phyloP scores from a whole-genome alignment of 2,888 invertebrate genomes.

The Lymantria monacha region DNA sequence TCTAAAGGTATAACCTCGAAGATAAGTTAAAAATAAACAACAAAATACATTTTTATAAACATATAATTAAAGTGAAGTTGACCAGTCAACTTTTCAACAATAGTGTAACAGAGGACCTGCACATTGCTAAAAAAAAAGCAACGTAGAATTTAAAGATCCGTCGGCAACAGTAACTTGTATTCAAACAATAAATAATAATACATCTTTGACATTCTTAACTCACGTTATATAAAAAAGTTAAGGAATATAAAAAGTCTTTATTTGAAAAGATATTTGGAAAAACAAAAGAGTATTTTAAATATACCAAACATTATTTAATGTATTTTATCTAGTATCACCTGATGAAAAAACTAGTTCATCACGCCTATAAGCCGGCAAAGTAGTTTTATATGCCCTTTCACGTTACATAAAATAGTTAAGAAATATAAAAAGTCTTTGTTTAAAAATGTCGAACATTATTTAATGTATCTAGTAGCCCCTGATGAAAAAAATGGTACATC shows the following conservation, averaged over 20 bases:
- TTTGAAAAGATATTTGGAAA: neutral
- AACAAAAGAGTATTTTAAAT: slow-evolving; percentile 6
- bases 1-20: slow-evolving; percentile 10
- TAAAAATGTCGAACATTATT: too few relatives aligned
- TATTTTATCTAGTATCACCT: too few relatives aligned
- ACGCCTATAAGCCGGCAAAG: too few relatives aligned
- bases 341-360: too few relatives aligned
- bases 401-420: too few relatives aligned
- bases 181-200: slow-evolving; percentile 5
- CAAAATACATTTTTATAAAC: slow-evolving; percentile 14
- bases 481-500: neutral
- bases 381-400: too few relatives aligned
- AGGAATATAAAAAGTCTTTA: neutral
- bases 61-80: slow-evolving; percentile 21
- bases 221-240: neutral
- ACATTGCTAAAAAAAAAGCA: neutral
- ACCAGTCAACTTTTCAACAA: slow-evolving; percentile 10
- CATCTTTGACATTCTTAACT: slow-evolving; percentile 10
- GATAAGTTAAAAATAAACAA: slow-evolving; percentile 10
- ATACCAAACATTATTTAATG: too few relatives aligned
- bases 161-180: slow-evolving; percentile 1
- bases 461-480: neutral
- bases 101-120: neutral
- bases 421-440: too few relatives aligned
- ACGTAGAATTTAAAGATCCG: neutral